Percentiles rank a stretch among this genome's conserved stretches.
Conservation (phyloP, 2,888 invertebrate genomes). For the Drosophila anceps region DNA sequence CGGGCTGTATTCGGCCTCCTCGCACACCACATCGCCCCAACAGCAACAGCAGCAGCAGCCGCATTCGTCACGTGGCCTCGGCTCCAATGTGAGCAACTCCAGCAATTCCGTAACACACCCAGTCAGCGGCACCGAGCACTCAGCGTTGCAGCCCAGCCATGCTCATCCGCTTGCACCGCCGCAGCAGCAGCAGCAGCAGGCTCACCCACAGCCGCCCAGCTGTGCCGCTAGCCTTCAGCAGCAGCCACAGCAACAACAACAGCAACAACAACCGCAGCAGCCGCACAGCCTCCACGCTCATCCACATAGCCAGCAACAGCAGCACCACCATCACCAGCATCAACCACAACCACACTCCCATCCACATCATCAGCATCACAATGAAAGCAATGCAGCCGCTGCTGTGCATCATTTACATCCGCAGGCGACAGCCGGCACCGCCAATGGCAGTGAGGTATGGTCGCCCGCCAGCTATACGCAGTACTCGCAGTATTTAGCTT, state of each 20-base stretch:
- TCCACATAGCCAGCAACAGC: slow-evolving; percentile 33
- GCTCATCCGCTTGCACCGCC: slow-evolving; percentile 44
- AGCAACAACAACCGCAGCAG: slow-evolving; percentile 43
- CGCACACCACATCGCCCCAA: slow-evolving; percentile 83
- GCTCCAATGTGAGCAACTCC: slow-evolving; percentile 64
- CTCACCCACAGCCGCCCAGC: slow-evolving; percentile 26
- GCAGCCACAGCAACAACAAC: slow-evolving; percentile 43
- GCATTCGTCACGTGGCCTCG: slow-evolving; percentile 44
- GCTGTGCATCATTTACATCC: slow-evolving; percentile 45
- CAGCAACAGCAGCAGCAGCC: slow-evolving; percentile 68
- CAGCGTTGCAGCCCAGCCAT: slow-evolving; percentile 58
- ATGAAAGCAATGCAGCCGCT: slow-evolving; percentile 40
- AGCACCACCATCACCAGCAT: slow-evolving; percentile 44
- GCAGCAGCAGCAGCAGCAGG: slow-evolving; percentile 35
- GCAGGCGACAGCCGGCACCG: slow-evolving; percentile 36
- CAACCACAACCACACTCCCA: slow-evolving; percentile 51
- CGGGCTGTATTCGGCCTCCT: slow-evolving; percentile 81
- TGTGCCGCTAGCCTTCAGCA: slow-evolving; percentile 41
- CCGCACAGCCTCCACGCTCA: slow-evolving; percentile 25
- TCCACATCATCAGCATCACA: slow-evolving; percentile 60
- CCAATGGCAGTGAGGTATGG: slow-evolving; percentile 88
- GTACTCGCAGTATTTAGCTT: slow-evolving; percentile 89
- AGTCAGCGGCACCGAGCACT: slow-evolving; percentile 50
- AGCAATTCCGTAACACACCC: slow-evolving; percentile 75
- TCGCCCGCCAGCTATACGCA: slow-evolving; percentile 86